Base-by-base conservation (phyloP, 2,797 vertebrate genomes). In the Meda fulgida region DNA sequence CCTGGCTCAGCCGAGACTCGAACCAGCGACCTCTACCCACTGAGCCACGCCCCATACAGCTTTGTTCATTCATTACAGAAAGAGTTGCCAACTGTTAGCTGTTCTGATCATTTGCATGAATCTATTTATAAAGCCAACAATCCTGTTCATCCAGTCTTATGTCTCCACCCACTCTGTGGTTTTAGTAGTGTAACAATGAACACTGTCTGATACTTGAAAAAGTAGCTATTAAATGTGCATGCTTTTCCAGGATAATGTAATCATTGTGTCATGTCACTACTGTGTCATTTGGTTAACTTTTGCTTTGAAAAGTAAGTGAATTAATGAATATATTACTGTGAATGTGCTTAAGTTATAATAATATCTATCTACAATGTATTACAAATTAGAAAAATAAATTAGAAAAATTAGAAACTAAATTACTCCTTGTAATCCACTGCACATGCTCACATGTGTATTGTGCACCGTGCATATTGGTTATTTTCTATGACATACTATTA, bases 81-180 rank as follows among this genome's bases (percentile, higher is more conserved):
- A 53, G 43, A 9, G 23, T 70, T 38, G 48, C 40, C 55, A 46
- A 10, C 29, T 19, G 38, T 18, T 29, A 7, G 31, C 46, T 19
- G 14, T 14, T 38, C 60, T 9, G 2, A 4, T 9, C 4, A 81
- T 55, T 84, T 77, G 26, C 26, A 72, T 82, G 26, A 46, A 72
- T 21, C 11, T 46, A 46, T 72, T 76, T 77, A 26, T 14, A 55
- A 43, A 69, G 73, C 36, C 10, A 38, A 43, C 36, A 23, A 29
- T 53, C 63, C 72, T 69, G 82, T 84, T 69, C 13, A 29, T 29
- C 60, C 82, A 84, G 72, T 2, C 51, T 67, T 8, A 51, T 34
- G 63, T 53, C 60, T 78, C 73, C 73, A 69, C 73, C 63, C 63
- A 51, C 21, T 48, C 19, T 26, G 19, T 11, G 21, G 38, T 73